phyloP scores from a whole-genome alignment of 2,797 vertebrate genomes.

The Sardinella longiceps region DNA sequence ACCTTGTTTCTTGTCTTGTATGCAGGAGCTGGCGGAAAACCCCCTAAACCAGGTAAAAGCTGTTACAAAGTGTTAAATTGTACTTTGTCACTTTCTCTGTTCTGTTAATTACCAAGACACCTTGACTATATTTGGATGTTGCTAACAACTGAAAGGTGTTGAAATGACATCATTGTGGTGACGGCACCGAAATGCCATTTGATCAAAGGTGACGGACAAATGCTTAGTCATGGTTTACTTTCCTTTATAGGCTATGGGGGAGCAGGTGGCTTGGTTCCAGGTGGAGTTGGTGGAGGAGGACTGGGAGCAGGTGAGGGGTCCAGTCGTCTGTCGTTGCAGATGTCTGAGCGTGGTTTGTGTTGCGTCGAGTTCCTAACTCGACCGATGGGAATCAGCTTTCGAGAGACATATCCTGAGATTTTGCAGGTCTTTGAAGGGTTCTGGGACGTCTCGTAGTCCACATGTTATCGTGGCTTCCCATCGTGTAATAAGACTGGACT shows the following conservation, averaged over 20 bases:
- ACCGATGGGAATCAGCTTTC: background rate
- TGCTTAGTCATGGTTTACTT: background rate
- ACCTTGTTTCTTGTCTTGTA: background rate
- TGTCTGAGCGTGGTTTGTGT: background rate
- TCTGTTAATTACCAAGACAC: background rate
- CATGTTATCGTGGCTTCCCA: background rate
- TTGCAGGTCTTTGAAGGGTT: background rate
- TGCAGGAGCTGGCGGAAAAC: background rate
- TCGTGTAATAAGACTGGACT: constrained; percentile 4
- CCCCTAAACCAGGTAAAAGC: background rate
- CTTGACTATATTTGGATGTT: background rate
- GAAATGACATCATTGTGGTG: background rate
- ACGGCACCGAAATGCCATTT: background rate
- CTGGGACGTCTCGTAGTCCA: background rate
- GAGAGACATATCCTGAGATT: background rate
- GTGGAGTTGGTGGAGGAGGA: constrained; percentile 49
- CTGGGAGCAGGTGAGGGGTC: constrained; percentile 12
- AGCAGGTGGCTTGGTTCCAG: constrained; percentile 63
- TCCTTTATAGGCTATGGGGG: constrained; percentile 49
- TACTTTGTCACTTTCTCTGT: background rate
- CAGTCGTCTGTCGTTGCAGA: background rate
- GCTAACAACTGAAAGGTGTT: background rate
- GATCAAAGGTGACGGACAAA: background rate
- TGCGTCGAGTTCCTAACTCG: background rate
- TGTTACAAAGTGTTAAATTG: background rate